These are phyloP conservation scores for Lanius collurio DNA, from an alignment of 2,113 vertebrate genomes.

Conservation along the genomic window DNA sequence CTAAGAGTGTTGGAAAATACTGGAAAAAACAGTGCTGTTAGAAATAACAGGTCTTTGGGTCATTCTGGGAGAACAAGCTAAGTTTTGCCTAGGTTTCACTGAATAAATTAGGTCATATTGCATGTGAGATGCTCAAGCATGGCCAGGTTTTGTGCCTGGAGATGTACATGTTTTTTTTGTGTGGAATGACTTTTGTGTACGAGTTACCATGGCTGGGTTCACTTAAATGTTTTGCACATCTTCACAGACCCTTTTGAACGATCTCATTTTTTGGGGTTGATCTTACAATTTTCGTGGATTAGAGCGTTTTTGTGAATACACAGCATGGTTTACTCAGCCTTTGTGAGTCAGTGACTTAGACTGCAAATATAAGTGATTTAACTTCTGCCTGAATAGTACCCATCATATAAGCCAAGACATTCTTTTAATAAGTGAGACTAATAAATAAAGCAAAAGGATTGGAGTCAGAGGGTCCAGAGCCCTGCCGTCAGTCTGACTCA, in stretches of 20 bases:
- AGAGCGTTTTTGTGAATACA: neutral
- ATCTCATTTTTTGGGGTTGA: neutral
- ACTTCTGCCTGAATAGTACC: constrained; percentile 13
- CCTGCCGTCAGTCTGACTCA: constrained; percentile 37
- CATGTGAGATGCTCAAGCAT: neutral
- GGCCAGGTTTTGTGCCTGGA: neutral
- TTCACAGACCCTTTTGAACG: neutral
- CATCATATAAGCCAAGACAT: constrained; percentile 10
- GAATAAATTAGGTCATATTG: neutral
- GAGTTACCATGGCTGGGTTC: neutral
- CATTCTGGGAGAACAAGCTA: neutral
- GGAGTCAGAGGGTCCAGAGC: constrained; percentile 29
- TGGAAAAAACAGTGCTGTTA: neutral
- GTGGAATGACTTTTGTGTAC: neutral
- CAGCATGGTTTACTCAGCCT: neutral
- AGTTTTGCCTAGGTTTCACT: neutral
- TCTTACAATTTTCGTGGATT: neutral
- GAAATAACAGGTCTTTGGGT: neutral
- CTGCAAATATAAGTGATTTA: constrained; percentile 5
- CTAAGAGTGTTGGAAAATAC: neutral
- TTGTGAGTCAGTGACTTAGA: neutral
- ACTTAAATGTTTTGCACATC: neutral
- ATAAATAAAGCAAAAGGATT: constrained; percentile 35
- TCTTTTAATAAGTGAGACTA: constrained; percentile 41
- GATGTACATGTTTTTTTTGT: neutral